phyloP scores from a whole-genome alignment of 2,113 vertebrate species.

The Aegotheles bennettii region DNA sequence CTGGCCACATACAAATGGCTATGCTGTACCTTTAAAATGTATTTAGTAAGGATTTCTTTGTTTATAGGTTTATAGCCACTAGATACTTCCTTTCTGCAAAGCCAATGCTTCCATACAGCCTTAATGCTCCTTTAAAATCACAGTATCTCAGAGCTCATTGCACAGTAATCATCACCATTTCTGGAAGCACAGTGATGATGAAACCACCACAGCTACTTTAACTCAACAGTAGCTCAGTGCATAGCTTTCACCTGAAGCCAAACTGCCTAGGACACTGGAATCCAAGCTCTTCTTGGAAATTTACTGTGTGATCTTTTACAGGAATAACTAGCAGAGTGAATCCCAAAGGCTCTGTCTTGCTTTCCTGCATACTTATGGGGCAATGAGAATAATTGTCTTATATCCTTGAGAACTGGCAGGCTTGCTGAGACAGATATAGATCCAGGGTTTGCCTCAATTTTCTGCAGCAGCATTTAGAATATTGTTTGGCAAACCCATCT shows the following conservation, averaged over 20 bases:
- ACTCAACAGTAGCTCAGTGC: conserved; percentile 14
- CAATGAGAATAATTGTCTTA: not conserved
- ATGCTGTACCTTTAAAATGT: not conserved
- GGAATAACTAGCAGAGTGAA: conserved; percentile 16
- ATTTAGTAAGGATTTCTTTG: conserved; percentile 10
- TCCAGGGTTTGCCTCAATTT: not conserved
- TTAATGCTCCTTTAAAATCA: conserved; percentile 18
- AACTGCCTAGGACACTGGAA: conserved; percentile 19
- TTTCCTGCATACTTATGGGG: not conserved
- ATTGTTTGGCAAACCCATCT: not conserved
- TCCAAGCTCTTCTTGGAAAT: conserved; percentile 22
- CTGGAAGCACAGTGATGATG: not conserved
- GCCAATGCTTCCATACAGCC: conserved; percentile 34
- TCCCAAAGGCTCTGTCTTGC: conserved; percentile 33
- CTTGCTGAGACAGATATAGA: not conserved
- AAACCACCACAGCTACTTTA: not conserved
- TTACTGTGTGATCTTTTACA: conserved; percentile 2
- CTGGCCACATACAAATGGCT: not conserved
- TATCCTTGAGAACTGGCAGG: not conserved
- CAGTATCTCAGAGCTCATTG: conserved; percentile 16
- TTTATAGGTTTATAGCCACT: conserved; percentile 47
- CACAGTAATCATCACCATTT: conserved; percentile 21
- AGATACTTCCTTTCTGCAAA: conserved; percentile 77
- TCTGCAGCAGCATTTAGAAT: not conserved
- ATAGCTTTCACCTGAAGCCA: conserved; percentile 24